Evolutionary conservation across 2,113 vertebrate genomes (phyloP), one percentile per base, ranked within the genome.

Genomic region (Gopherus flavomarginatus): DNA sequence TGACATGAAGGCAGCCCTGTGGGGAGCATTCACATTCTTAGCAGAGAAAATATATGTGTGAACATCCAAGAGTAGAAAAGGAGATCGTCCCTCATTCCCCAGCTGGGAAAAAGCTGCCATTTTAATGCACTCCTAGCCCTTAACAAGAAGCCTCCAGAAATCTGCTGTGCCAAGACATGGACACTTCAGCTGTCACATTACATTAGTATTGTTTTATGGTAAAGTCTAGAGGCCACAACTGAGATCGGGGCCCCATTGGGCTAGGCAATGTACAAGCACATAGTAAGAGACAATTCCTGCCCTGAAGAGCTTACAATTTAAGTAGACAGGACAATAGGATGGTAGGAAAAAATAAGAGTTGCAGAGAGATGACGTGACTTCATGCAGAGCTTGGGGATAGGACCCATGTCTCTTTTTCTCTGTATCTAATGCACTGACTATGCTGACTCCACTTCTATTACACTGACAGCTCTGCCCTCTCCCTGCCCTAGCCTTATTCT

Each of bases 71-170:
- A 62, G 81, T 27, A 75, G 49, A 85, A 72, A 1, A 14, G 57
- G n/a, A 78, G 11, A 47, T 42, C 4, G 44, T 19, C 3, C 49
- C 29, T 75, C 50, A 21, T 83, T 27, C 26, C 31, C 54, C 56
- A n/a, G 0, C 29, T 47, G 3, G 8, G 44, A 50, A 10, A 38
- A 1, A 47, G 38, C 42, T n/a, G 53, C 2, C 5, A 35, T 81
- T 83, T 53, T 81, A 86, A 35, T 4, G 2, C 13, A 89, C 83
- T 81, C 83, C 79, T 26, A n/a, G 21, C 27, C 24, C 59, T 3
- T 42, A 35, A 44, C 27, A 35, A 83, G 54, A 85, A 87, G 11
- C 11, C 31, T 38, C n/a, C 17, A 13, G 42, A 6, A 88, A 21
- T n/a, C 29, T 93, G 11, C 56, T 87, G 2, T 53, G 17, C 44